Conservation (phyloP, 2,797 vertebrate genomes). For the Peromyscus eremicus region DNA sequence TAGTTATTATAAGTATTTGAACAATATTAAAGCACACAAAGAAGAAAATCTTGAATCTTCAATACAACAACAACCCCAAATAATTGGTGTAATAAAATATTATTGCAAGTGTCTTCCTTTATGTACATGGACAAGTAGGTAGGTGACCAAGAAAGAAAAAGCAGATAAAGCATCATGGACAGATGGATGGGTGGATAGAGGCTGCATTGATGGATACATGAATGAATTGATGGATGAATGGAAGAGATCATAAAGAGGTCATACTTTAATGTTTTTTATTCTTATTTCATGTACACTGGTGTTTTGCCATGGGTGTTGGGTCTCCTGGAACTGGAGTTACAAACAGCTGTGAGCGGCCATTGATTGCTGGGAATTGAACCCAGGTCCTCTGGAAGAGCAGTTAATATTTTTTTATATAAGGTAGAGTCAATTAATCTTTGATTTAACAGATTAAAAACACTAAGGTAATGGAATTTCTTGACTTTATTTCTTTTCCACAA, state of each 20-base stretch:
- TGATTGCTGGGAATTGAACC: not conserved
- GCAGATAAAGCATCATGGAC: not conserved
- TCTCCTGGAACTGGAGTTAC: not conserved
- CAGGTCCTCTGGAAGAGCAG: not conserved
- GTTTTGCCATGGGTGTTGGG: not conserved
- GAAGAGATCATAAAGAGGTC: not conserved
- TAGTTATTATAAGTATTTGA: slow-evolving; percentile 54
- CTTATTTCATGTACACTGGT: not conserved
- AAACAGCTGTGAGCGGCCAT: not conserved
- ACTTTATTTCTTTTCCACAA: slow-evolving; percentile 31
- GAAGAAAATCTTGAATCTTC: slow-evolving; percentile 41
- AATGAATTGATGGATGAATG: not conserved
- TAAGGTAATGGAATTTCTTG: slow-evolving; percentile 37
- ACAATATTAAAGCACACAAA: slow-evolving; percentile 1
- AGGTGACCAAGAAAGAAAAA: not conserved
- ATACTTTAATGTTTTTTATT: not conserved
- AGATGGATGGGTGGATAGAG: not conserved
- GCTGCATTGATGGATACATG: not conserved
- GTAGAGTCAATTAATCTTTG: slow-evolving; percentile 16
- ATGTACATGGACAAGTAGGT: not conserved
- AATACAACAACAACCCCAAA: slow-evolving; percentile 10
- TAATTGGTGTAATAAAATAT: not conserved
- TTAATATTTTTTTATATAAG: slow-evolving; percentile 25
- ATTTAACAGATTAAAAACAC: slow-evolving; percentile 45
- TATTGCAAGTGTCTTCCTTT: not conserved